phyloP scores from a whole-genome alignment of 2,113 vertebrate genomes.

The Oxygymnocypris stewartii region DNA sequence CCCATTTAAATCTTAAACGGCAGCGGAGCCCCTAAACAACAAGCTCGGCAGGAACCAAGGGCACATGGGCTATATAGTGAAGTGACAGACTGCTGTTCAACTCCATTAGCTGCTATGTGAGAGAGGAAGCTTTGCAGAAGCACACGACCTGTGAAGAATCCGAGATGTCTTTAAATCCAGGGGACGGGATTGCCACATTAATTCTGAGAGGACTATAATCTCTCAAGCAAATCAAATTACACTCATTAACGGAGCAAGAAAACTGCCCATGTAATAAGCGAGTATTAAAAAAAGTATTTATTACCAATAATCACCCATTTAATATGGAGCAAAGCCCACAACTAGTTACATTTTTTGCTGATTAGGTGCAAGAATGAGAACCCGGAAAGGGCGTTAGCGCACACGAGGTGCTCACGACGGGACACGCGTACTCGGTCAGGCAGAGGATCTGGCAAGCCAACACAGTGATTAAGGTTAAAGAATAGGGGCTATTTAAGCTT shows the following conservation, averaged over 20 bases:
- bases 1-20: conserved; percentile 22
- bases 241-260: conserved; percentile 98
- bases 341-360: conserved; percentile 79
- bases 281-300: conserved; percentile 88
- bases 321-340: conserved; percentile 74
- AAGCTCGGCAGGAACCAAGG: conserved; percentile 93
- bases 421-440: conserved; percentile 67
- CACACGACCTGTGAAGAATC: conserved; percentile 99
- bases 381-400: conserved; percentile 68
- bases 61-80: conserved; percentile 87
- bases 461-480: conserved; percentile 80
- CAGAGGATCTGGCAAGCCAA: conserved; percentile 74
- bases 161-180: conserved; percentile 98
- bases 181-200: conserved; percentile 98
- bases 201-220: conserved; percentile 98
- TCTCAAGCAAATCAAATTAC: conserved; percentile 99
- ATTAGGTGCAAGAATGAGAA: conserved; percentile 79
- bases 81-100: conserved; percentile 99
- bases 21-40: conserved; percentile 80
- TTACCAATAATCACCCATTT: conserved; percentile 95
- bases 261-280: conserved; percentile 99
- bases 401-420: background rate
- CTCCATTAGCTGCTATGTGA: conserved; percentile 99
- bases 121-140: conserved; percentile 84
- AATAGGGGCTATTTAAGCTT: conserved; percentile 70